phyloP scores from a whole-genome alignment of 2,888 invertebrate species.

The Digitonthophagus gazella region DNA sequence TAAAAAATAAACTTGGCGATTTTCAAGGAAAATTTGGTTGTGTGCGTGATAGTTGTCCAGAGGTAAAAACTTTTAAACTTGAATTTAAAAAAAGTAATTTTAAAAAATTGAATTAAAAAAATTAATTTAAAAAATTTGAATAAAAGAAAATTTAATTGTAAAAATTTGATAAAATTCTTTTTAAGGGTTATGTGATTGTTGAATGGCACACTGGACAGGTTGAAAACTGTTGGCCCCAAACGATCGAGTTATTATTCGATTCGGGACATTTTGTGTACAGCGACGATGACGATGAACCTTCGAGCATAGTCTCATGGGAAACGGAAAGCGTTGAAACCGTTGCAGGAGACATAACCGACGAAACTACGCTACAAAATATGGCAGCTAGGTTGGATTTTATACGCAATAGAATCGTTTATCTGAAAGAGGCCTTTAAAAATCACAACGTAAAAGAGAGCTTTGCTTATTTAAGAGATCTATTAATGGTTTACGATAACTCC shows the following conservation, averaged over 20 bases:
- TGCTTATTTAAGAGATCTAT: constrained; percentile 74
- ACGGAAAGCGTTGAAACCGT: constrained; percentile 67
- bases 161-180: too few species aligned
- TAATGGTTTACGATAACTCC: constrained; percentile 82
- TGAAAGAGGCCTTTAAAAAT: constrained; percentile 78
- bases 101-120: background rate
- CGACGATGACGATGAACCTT: constrained; percentile 51
- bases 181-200: constrained; percentile 68
- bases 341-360: constrained; percentile 55
- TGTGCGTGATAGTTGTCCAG: constrained; percentile 83
- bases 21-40: constrained; percentile 61
- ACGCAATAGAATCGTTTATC: constrained; percentile 45
- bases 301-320: constrained; percentile 74
- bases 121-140: too few species aligned
- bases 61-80: constrained; percentile 45
- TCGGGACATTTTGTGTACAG: constrained; percentile 74
- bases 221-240: constrained; percentile 91
- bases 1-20: constrained; percentile 60
- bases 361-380: constrained; percentile 57
- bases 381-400: constrained; percentile 62
- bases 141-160: too few species aligned
- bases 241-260: constrained; percentile 64
- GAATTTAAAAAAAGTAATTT: background rate
- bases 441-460: constrained; percentile 74
- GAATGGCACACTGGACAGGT: constrained; percentile 87